Percentiles rank a stretch among this genome's conserved stretches.
These are phyloP conservation scores for Aplochiton taeniatus DNA, from an alignment of 2,797 vertebrate species.

Conservation along the genomic window DNA sequence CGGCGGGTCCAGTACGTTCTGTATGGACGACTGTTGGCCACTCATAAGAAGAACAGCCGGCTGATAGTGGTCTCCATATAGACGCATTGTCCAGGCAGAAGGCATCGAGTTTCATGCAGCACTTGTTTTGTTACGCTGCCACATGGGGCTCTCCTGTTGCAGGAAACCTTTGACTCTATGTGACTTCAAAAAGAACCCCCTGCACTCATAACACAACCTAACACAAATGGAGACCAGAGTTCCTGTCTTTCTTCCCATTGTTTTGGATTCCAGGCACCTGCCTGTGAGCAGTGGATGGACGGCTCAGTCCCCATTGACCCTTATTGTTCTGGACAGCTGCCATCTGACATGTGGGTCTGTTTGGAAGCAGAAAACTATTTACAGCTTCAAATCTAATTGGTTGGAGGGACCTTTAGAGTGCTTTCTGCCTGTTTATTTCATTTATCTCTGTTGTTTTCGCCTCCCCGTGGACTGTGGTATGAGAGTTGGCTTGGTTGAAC, in stretches of 20 bases:
- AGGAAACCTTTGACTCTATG: too few species aligned
- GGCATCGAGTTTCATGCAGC: too few species aligned
- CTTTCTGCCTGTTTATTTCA: too few species aligned
- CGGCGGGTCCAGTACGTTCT: constrained; percentile 45
- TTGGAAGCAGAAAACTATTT: too few species aligned
- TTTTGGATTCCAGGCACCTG: constrained; percentile 54
- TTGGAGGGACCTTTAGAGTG: too few species aligned
- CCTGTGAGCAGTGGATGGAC: constrained; percentile 33
- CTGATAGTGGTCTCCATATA: neutral
- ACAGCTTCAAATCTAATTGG: too few species aligned
- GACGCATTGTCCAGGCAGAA: too few species aligned
- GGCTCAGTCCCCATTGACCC: constrained; percentile 25
- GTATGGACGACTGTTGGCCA: neutral
- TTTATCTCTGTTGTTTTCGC: too few species aligned
- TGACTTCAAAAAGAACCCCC: neutral
- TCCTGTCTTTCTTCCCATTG: constrained; percentile 58
- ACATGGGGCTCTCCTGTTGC: too few species aligned
- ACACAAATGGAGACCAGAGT: constrained; percentile 35
- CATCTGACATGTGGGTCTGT: constrained; percentile 8
- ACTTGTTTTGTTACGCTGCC: too few species aligned
- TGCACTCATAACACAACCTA: constrained; percentile 21
- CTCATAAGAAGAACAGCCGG: neutral
- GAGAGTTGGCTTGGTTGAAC: constrained; percentile 4
- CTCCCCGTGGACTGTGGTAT: too few species aligned
- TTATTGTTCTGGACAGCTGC: constrained; percentile 50